These are phyloP conservation scores for Falcunculus frontatus DNA, from an alignment of 2,113 vertebrate genomes.

Conservation along the genomic window DNA sequence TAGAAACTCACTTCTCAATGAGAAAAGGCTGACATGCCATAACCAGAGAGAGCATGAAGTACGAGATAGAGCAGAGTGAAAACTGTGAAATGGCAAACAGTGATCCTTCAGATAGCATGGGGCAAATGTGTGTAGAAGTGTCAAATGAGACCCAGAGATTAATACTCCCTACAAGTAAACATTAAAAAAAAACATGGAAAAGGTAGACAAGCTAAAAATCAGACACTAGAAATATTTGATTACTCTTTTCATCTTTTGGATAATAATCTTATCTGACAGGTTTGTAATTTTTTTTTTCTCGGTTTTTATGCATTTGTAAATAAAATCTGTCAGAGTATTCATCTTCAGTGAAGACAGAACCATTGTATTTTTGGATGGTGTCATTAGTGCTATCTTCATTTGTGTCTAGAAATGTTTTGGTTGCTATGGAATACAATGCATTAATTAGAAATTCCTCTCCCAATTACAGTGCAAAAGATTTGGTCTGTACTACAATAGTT, in stretches of 20 bases:
- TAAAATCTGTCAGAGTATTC: not conserved
- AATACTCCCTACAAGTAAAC: not conserved
- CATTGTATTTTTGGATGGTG: not conserved
- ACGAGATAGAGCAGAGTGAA: not conserved
- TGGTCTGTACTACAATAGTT: not conserved
- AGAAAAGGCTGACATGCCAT: not conserved
- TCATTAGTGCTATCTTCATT: not conserved
- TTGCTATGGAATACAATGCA: not conserved
- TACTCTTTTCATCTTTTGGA: not conserved
- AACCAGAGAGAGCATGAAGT: not conserved
- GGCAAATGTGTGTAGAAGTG: not conserved
- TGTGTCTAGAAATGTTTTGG: not conserved
- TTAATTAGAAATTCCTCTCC: not conserved
- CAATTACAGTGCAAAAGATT: not conserved
- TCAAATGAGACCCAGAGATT: not conserved
- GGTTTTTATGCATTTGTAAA: not conserved
- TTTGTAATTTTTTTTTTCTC: not conserved
- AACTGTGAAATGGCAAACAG: not conserved
- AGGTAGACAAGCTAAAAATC: not conserved
- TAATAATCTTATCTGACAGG: not conserved
- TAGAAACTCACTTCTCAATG: not conserved
- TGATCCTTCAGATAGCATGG: not conserved
- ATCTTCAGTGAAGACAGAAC: not conserved
- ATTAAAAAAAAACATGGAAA: not conserved
- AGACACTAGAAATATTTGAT: not conserved